Evolutionary conservation across 2,888 invertebrate genomes (phyloP).

Genomic region (Tiliacea citrago): DNA sequence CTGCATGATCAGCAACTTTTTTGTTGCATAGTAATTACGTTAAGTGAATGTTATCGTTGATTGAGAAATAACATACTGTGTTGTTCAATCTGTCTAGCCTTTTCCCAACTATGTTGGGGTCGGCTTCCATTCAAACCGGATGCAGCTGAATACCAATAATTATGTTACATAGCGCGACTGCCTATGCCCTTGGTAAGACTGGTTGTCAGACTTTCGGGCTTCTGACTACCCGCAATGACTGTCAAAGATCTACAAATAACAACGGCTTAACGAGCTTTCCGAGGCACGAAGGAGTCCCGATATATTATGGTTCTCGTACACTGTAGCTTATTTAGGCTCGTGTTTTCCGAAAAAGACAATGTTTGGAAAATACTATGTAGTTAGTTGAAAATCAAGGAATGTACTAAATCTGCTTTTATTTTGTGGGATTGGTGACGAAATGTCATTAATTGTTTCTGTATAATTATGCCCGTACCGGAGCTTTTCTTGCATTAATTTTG

Average conservation of each 20-base stretch:
- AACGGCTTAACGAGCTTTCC: too few relatives aligned
- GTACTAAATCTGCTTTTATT: not conserved
- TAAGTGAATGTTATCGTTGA: slow-evolving; percentile 32
- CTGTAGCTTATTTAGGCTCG: too few relatives aligned
- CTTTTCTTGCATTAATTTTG: not conserved
- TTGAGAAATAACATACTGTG: slow-evolving; percentile 32
- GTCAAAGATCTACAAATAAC: too few relatives aligned
- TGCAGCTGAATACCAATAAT: too few relatives aligned
- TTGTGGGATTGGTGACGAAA: not conserved
- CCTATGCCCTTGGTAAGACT: too few relatives aligned
- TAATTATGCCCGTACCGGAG: slow-evolving; percentile 2
- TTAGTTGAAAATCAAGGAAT: not conserved
- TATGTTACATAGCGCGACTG: too few relatives aligned
- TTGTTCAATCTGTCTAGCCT: not conserved
- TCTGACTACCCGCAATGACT: too few relatives aligned
- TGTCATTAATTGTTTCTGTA: slow-evolving; percentile 5
- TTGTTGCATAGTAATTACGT: slow-evolving; percentile 27
- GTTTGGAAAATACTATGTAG: not conserved
- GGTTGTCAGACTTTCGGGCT: too few relatives aligned
- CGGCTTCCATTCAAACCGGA: too few relatives aligned
- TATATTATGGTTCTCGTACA: not conserved
- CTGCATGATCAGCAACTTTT: slow-evolving; percentile 65
- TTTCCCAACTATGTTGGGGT: too few relatives aligned
- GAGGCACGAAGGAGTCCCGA: too few relatives aligned
- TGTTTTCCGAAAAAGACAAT: too few relatives aligned